Evolutionary conservation across 1,140 invertebrate species (phyloP), one percentile per base, ranked within the genome.

Genomic region (Tetragnatha versicolor): DNA sequence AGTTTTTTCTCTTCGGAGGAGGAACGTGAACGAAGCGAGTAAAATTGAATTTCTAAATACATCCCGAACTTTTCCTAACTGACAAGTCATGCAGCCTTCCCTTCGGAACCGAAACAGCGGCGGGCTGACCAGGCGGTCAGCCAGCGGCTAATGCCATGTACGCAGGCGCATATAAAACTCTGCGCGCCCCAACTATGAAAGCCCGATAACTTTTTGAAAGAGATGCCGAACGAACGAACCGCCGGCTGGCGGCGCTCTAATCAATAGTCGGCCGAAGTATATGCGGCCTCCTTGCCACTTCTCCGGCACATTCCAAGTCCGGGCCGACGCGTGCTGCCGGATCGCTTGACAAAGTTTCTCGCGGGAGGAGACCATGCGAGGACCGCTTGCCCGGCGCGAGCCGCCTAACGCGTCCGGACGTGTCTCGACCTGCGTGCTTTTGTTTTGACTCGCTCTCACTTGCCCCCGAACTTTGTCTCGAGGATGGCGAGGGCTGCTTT

Each of bases 181-280:
- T 72, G 69, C 51, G 69, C 69, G 60, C 49, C 20, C 42, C 10
- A 35, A 58, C 22, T 58, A 39, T 22, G 12, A 72, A 72, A 72
- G 7, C 17, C 20, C 53, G 51, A 58, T 72, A 72, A 72, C 69
- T 72, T 72, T 72, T 72, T 58, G 33, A 58, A 72, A 72, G 69
- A 72, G 14, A 72, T 27, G 60, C 10, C 49, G 35, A 51, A 42
- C 35, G 69, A 51, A 45, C 12, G 35, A 42, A n/a, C 31, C 37
- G 27, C 27, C 37, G 29, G 51, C n/a, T 29, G 69, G 37, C 33
- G 69, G 69, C 69, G 69, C 69, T 72, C 35, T 42, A 58, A 72
- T 72, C 69, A 72, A 72, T 72, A 72, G 60, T 10, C 33, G n/a
- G 22, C 17, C 6, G 60, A 63, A 37, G 60, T 63, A 63, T 27